A percentile compares a stretch with the other conserved stretches of the same genome.
These are phyloP conservation scores for Gryllus bimaculatus DNA, from an alignment of 1,140 invertebrate genomes.

Conservation along the genomic window DNA sequence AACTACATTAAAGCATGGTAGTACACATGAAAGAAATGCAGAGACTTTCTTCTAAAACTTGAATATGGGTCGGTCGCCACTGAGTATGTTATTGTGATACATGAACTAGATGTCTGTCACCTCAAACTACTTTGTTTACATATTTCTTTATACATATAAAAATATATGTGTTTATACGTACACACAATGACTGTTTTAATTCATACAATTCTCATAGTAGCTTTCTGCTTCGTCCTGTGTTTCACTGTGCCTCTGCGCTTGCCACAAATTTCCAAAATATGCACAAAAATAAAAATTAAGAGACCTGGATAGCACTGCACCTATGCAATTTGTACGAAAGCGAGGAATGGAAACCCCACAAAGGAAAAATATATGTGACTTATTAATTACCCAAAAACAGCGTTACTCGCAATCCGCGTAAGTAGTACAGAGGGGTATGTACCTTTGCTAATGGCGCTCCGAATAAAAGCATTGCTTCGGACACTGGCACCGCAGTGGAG, in stretches of 20 bases:
- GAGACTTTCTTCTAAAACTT: too few species aligned
- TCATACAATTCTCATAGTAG: background rate
- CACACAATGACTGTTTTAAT: background rate
- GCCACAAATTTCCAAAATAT: background rate
- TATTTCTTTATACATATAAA: background rate
- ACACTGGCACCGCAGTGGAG: background rate
- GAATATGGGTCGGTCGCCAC: too few species aligned
- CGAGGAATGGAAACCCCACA: background rate
- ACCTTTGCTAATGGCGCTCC: background rate
- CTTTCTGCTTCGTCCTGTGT: background rate
- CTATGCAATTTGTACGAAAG: background rate
- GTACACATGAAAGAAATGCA: too few species aligned
- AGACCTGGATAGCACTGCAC: background rate
- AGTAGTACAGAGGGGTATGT: background rate
- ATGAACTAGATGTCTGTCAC: too few species aligned
- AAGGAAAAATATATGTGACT: constrained; percentile 5
- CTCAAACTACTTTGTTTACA: background rate
- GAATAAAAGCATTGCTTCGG: background rate
- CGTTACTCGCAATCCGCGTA: background rate
- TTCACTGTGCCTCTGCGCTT: background rate
- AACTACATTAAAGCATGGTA: too few species aligned
- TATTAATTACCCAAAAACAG: background rate
- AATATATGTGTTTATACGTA: background rate
- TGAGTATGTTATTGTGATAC: too few species aligned
- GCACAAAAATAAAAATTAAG: constrained; percentile 6